Evolutionary conservation across 2,797 vertebrate genomes (phyloP).

Genomic region (Danio tinwini): DNA sequence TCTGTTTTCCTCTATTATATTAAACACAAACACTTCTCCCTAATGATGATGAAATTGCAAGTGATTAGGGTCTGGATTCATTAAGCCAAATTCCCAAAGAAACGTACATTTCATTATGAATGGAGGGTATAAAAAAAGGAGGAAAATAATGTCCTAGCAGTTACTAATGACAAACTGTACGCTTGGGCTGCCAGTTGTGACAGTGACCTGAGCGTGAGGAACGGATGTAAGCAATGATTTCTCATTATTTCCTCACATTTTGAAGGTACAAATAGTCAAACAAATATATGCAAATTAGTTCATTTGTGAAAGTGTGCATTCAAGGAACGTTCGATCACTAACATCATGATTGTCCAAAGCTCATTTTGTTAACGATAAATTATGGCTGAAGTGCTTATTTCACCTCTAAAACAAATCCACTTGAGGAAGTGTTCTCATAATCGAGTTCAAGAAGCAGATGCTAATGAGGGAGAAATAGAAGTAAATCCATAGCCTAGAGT

Average conservation of each 20-base stretch:
- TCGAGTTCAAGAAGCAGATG: not conserved
- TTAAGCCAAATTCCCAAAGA: conserved; percentile 32
- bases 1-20: conserved; percentile 16
- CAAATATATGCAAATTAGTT: conserved; percentile 2
- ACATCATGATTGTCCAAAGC: conserved; percentile 3
- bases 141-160: not conserved
- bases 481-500: not conserved
- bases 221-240: conserved; percentile 13
- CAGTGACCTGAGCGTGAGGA: not conserved
- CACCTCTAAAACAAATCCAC: not conserved
- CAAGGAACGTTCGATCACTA: not conserved
- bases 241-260: conserved; percentile 28
- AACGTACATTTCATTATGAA: conserved; percentile 16
- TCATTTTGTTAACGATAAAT: conserved; percentile 18
- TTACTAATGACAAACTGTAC: conserved; percentile 31
- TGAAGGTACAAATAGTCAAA: not conserved
- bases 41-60: conserved; percentile 31
- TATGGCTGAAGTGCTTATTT: not conserved
- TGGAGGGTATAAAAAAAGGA: not conserved
- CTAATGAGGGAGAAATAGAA: not conserved
- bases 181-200: conserved; percentile 33
- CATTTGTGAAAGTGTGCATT: not conserved
- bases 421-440: not conserved
- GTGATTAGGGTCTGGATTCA: conserved; percentile 30
- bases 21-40: conserved; percentile 12